Evolutionary conservation across 2,888 invertebrate species (phyloP).

Genomic region (Platycnemis pennipes): DNA sequence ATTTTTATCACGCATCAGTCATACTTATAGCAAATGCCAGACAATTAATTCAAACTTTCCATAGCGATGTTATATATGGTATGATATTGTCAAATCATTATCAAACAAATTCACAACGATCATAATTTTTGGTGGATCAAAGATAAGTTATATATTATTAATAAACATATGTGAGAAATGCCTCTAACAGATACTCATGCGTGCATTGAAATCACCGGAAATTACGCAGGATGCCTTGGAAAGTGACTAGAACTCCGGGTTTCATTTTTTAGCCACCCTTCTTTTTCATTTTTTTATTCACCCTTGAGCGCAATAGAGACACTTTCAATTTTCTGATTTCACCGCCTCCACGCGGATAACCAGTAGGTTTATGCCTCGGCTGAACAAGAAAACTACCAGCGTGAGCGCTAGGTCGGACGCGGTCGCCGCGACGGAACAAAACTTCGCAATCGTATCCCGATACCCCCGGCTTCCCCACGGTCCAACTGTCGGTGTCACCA

Average conservation of each 20-base stretch:
- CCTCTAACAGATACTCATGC: not conserved
- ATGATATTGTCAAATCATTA: too few species aligned
- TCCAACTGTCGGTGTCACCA: not conserved
- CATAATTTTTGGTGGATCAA: too few species aligned
- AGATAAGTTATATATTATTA: too few species aligned
- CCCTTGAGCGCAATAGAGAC: not conserved
- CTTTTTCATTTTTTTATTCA: not conserved
- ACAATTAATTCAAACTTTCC: too few species aligned
- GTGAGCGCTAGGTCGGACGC: not conserved
- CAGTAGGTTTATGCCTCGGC: not conserved
- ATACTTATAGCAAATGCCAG: too few species aligned
- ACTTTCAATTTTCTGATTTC: slow-evolving; percentile 14
- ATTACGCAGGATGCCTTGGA: not conserved
- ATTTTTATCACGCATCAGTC: too few species aligned
- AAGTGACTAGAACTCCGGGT: not conserved
- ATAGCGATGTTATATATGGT: too few species aligned
- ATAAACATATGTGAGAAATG: not conserved
- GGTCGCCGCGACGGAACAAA: not conserved
- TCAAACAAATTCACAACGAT: too few species aligned
- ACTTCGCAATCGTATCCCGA: not conserved
- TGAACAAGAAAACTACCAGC: not conserved
- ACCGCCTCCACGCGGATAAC: not conserved
- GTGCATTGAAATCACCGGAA: not conserved
- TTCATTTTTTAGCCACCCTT: too few species aligned
- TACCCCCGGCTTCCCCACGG: not conserved